A percentile compares a stretch with the other conserved stretches of the same genome.
phyloP scores from a whole-genome alignment of 2,113 vertebrate species.

The Empidonax traillii region DNA sequence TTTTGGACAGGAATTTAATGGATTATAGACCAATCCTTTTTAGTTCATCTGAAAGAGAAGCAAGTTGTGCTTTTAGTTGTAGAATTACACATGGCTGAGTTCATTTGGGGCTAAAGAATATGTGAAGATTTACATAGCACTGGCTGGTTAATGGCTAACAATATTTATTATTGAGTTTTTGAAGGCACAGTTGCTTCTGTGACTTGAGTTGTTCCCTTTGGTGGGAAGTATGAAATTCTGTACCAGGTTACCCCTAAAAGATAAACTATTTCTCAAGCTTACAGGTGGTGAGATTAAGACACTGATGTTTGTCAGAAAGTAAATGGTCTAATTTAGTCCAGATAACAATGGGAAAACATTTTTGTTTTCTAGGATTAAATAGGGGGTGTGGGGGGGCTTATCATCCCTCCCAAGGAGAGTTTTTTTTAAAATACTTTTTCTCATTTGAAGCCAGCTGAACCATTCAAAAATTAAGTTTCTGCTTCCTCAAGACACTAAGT shows the following conservation, averaged over 20 bases:
- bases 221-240: not conserved
- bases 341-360: not conserved
- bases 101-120: not conserved
- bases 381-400: fast-evolving
- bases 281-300: not conserved
- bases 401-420: not conserved
- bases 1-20: not conserved
- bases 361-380: not conserved
- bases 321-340: not conserved
- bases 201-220: not conserved
- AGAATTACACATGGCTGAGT: not conserved
- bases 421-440: not conserved
- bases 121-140: not conserved
- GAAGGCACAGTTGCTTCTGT: not conserved
- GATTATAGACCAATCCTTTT: not conserved
- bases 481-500: not conserved
- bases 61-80: not conserved
- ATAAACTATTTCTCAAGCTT: not conserved
- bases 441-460: not conserved
- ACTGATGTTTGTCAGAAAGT: not conserved
- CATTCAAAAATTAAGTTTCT: not conserved
- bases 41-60: not conserved
- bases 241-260: not conserved
- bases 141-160: conserved; percentile 13
- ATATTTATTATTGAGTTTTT: not conserved